These are phyloP conservation scores for Decapterus maruadsi DNA, from an alignment of 2,797 vertebrate genomes.

Conservation along the genomic window DNA sequence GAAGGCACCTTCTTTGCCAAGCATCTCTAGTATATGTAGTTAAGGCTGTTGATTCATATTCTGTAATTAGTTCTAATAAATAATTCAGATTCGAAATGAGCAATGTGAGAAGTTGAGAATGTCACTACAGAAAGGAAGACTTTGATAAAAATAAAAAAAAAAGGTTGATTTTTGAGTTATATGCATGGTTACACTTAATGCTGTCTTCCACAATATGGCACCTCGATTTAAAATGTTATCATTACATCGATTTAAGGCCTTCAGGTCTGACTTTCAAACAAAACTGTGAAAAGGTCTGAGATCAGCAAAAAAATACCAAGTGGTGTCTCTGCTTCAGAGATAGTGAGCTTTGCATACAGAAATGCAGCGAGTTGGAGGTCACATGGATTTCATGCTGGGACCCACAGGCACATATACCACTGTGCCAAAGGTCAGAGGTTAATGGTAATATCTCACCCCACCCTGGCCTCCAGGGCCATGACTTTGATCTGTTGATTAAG, in stretches of 20 bases:
- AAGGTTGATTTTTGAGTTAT: neutral
- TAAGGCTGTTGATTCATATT: slow-evolving; percentile 50
- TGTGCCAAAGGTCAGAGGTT: slow-evolving; percentile 79
- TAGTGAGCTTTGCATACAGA: slow-evolving; percentile 48
- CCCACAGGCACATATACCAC: slow-evolving; percentile 73
- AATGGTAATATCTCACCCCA: slow-evolving; percentile 81
- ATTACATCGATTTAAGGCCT: slow-evolving; percentile 1
- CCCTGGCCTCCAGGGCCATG: slow-evolving; percentile 70
- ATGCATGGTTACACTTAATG: neutral
- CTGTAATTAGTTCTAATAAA: slow-evolving; percentile 51
- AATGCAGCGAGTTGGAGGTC: slow-evolving; percentile 64
- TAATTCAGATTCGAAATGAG: slow-evolving; percentile 53
- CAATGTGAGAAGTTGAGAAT: slow-evolving; percentile 29
- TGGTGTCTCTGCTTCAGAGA: slow-evolving; percentile 35
- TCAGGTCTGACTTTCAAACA: slow-evolving; percentile 29
- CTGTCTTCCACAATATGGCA: neutral
- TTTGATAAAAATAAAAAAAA: neutral
- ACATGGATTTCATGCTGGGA: slow-evolving; percentile 69
- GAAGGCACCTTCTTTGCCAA: slow-evolving; percentile 27
- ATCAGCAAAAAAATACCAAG: slow-evolving; percentile 36
- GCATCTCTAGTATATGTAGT: slow-evolving; percentile 19
- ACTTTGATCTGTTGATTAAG: slow-evolving; percentile 82
- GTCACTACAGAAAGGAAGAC: slow-evolving; percentile 13
- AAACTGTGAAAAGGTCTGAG: slow-evolving; percentile 33
- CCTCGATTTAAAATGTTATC: slow-evolving; percentile 21